These are phyloP conservation scores for Maconellicoccus hirsutus DNA, from an alignment of 1,140 invertebrate genomes.

Conservation along the genomic window DNA sequence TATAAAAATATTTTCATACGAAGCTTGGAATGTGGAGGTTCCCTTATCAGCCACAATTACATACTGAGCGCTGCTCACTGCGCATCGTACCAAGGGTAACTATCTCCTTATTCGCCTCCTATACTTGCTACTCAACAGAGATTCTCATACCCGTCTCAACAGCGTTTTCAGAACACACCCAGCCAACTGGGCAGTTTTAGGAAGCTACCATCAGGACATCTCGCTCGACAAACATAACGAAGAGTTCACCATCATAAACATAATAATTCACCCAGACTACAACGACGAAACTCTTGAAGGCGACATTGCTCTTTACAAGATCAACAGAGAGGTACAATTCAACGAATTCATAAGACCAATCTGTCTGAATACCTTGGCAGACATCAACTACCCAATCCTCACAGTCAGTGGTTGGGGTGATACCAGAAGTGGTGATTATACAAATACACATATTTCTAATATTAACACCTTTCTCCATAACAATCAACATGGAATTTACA, in stretches of 20 bases:
- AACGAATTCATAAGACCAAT: conserved; percentile 36
- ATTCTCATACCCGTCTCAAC: too few relatives aligned
- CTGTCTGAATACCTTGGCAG: conserved; percentile 33
- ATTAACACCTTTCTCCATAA: neutral
- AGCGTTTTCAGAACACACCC: conserved; percentile 24
- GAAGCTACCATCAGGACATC: conserved; percentile 29
- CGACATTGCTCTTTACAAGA: conserved; percentile 48
- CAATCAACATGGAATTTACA: neutral
- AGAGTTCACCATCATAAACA: conserved; percentile 25
- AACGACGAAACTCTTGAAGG: conserved; percentile 38
- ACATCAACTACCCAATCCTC: neutral
- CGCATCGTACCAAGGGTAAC: neutral
- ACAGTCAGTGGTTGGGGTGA: conserved; percentile 27
- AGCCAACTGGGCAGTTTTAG: conserved; percentile 30
- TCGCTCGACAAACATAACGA: conserved; percentile 28
- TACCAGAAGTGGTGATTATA: too few relatives aligned
- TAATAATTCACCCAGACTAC: conserved; percentile 38
- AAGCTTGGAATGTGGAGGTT: conserved; percentile 41
- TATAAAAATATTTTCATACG: conserved; percentile 27
- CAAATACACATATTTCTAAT: too few relatives aligned
- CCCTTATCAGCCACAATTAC: conserved; percentile 41
- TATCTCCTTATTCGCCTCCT: too few relatives aligned
- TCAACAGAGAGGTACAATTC: conserved; percentile 34
- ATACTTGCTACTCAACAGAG: too few relatives aligned
- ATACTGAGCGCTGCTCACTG: conserved; percentile 45